Evolutionary conservation across 1,140 invertebrate species (phyloP), one percentile per base, ranked within the genome.

Genomic region (Pseudomyrmex flavicornis): DNA sequence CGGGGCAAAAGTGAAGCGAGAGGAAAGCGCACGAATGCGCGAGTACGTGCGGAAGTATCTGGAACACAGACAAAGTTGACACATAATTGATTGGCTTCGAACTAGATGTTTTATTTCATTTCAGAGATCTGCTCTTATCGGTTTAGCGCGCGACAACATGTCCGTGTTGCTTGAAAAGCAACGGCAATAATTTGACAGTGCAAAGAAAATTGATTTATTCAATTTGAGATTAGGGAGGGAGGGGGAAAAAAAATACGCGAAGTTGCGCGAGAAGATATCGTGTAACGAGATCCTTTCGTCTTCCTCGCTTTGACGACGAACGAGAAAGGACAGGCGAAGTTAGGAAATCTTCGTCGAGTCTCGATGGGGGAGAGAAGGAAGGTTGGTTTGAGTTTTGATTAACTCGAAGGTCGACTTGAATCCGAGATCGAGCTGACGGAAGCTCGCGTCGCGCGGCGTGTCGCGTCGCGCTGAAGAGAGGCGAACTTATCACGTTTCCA

Each of bases 331-430:
- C 85, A 88, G 70, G 84, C 74, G 76, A 90, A 91, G 84, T 90
- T 91, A 70, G 77, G 65, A 72, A 58, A 75, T 82, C 75, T 75
- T 66, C n/a, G 74, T 61, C 87, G 79, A 86, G 83, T 46, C 63
- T 74, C 77, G 82, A 83, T 70, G 69, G 82, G 70, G 70, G 1
- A 35, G 4, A 35, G 35, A 35, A 35, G 35, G 35, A 35, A 7
- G 70, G 82, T 69, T 66, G 77, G 73, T 89, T 85, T 84, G 88
- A 92, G 90, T 92, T 92, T 93, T 92, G 91, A 93, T 93, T 92
- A 93, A 93, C 90, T 92, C 83, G 89, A 87, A 91, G 88, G 90
- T 92, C 90, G 84, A 75, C 88, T 87, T 90, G 89, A 90, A 85
- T 88, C 82, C 72, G 59, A 86, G 82, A 88, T 89, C 87, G 75